Evolutionary conservation across 2,888 invertebrate species (phyloP), one percentile per base, ranked within the genome.

Genomic region (Taenaris catops): DNA sequence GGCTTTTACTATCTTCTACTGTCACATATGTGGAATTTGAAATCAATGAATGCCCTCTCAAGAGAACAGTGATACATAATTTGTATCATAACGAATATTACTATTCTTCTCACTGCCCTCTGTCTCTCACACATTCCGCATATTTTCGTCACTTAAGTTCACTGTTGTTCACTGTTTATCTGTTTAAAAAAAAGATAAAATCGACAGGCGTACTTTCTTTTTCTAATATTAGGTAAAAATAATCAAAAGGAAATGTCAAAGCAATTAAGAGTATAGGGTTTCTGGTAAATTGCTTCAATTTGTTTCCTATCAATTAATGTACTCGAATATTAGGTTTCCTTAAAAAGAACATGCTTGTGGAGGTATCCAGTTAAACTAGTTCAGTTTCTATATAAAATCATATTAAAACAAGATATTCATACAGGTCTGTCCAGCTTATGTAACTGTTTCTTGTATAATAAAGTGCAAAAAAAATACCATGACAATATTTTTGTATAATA

Each of bases 301-400:
- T 11, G 35, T 25, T 41, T 41, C 40, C 36, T 36, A 17, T 18
- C 3, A 1, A 8, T 4, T 14, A 4, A 25, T 2, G 25, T 11
- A 12, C 19, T 28, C 12, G 12, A 19, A 28, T 19, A 19, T 25
- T 7, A 8, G 23, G 26, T 34, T 47, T 44, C 39, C 41, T 44
- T 19, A 34, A 28, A 25, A 31, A 31, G 33, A 32, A 28, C 27
- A 21, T 34, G 16, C 25, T 20, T 25, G n/a, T 36, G 20, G 32
- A 32, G 32, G 20, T 27, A 21, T 36, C 23, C 26, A 33, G 40
- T 29, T 18, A 38, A 40, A 46, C 46, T 29, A 25, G 42, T 38
- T 37, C 25, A 11, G 26, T 25, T 14, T 28, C 24, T 18, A 20
- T 25, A 24, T 21, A 26, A 9, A 27, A 23, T 27, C 27, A 11